phyloP scores from a whole-genome alignment of 2,888 invertebrate genomes.

The Xestia sexstrigata region DNA sequence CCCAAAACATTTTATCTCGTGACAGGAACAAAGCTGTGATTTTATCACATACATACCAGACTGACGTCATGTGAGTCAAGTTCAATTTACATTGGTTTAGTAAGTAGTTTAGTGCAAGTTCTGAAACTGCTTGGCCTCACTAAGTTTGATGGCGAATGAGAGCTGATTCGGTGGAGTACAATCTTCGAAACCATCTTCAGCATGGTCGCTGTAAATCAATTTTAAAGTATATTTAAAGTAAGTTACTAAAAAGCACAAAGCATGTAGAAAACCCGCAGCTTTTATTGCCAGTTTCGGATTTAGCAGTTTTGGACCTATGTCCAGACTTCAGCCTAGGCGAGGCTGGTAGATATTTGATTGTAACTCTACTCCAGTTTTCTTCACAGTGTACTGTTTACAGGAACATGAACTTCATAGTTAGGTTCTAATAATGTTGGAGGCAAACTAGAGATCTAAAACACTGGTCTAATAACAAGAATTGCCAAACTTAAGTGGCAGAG shows the following conservation, averaged over 20 bases:
- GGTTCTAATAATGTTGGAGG: too few species aligned
- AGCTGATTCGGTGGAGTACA: background rate
- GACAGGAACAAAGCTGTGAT: slow-evolving; percentile 79
- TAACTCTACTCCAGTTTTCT: background rate
- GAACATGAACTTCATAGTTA: too few species aligned
- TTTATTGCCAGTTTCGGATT: too few species aligned
- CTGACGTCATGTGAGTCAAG: slow-evolving; percentile 45
- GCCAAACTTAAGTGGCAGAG: too few species aligned
- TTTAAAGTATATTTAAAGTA: background rate
- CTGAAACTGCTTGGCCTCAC: slow-evolving; percentile 17
- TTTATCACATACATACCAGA: slow-evolving; percentile 69
- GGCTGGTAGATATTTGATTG: background rate
- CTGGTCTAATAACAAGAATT: too few species aligned
- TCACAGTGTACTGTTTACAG: too few species aligned
- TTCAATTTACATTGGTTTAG: slow-evolving; percentile 35
- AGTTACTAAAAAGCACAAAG: background rate
- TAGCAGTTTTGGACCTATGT: too few species aligned
- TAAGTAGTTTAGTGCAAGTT: slow-evolving; percentile 15
- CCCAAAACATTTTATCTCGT: slow-evolving; percentile 66
- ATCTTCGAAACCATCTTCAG: background rate
- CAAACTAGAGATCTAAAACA: too few species aligned
- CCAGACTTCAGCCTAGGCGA: background rate
- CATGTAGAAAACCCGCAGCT: background rate
- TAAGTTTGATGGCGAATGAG: slow-evolving; percentile 1
- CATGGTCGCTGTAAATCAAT: background rate